A percentile compares a stretch with the other conserved stretches of the same genome.
Conservation (phyloP, 2,113 vertebrate species). For the Setophaga petechia region DNA sequence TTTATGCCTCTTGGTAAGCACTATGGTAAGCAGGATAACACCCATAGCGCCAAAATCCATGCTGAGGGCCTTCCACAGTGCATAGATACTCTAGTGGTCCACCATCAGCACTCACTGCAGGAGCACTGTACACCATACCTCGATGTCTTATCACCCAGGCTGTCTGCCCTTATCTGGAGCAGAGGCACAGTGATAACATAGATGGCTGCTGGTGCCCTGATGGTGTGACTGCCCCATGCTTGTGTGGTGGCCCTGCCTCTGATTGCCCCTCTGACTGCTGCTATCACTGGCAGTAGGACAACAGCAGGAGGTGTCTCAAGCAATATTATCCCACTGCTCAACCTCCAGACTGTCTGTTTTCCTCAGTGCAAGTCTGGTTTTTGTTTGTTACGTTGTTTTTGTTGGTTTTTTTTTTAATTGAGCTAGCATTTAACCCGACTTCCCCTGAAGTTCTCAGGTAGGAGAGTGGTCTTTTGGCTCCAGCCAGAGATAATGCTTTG, state of each 20-base stretch:
- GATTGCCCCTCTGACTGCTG: background rate
- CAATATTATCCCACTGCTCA: background rate
- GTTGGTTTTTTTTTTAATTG: background rate
- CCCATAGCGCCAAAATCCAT: background rate
- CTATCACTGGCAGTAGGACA: background rate
- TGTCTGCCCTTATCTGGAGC: background rate
- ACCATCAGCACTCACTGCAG: rapidly evolving
- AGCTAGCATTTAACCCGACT: background rate
- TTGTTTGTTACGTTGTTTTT: background rate
- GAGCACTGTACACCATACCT: rapidly evolving
- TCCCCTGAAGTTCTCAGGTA: background rate
- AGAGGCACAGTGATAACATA: background rate
- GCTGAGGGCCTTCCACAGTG: background rate
- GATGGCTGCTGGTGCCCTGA: background rate
- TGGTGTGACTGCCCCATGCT: rapidly evolving
- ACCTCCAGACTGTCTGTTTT: background rate
- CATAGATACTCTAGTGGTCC: background rate
- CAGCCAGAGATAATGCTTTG: background rate
- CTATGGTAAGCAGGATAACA: background rate
- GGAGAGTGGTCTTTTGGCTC: background rate
- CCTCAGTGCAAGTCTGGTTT: background rate
- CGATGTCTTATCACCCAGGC: background rate
- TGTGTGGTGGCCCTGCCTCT: background rate
- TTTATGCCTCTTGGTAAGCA: background rate
- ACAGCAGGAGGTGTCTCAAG: background rate